Percentiles rank a stretch among this genome's conserved stretches.
These are phyloP conservation scores for Spermophilus dauricus DNA, from an alignment of 2,113 vertebrate species.

Conservation along the genomic window DNA sequence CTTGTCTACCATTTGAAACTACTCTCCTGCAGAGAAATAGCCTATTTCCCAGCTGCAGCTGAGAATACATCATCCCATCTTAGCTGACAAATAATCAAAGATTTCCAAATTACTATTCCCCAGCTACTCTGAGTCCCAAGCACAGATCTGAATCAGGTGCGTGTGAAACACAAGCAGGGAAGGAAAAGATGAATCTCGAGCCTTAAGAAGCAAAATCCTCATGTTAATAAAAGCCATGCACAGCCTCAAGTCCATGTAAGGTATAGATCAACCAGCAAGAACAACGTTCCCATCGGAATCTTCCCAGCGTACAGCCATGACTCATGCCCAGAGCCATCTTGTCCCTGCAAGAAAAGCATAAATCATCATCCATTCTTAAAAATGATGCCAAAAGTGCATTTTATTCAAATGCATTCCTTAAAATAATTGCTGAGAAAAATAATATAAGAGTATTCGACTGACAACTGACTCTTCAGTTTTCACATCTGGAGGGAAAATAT, in stretches of 20 bases:
- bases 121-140: conserved; percentile 47
- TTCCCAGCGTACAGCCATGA: conserved; percentile 87
- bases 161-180: conserved; percentile 83
- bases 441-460: conserved; percentile 76
- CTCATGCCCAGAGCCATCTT: conserved; percentile 89
- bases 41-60: conserved; percentile 53
- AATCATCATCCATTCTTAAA: conserved; percentile 89
- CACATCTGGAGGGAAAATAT: conserved; percentile 78
- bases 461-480: conserved; percentile 74
- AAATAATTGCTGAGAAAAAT: conserved; percentile 85
- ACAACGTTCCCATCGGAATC: conserved; percentile 89
- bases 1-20: conserved; percentile 53
- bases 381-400: conserved; percentile 86
- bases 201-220: conserved; percentile 83
- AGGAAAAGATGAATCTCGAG: conserved; percentile 80
- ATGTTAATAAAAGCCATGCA: conserved; percentile 83
- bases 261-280: conserved; percentile 86
- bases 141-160: conserved; percentile 79
- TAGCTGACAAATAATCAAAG: conserved; percentile 72
- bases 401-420: conserved; percentile 88
- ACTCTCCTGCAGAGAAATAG: conserved; percentile 12
- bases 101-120: conserved; percentile 70
- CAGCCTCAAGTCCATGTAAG: conserved; percentile 87
- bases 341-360: conserved; percentile 89
- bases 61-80: conserved; percentile 63